A percentile compares a stretch with the other conserved stretches of the same genome.
These are phyloP conservation scores for Lagopus leucura DNA, from an alignment of 2,113 vertebrate species.

Conservation along the genomic window DNA sequence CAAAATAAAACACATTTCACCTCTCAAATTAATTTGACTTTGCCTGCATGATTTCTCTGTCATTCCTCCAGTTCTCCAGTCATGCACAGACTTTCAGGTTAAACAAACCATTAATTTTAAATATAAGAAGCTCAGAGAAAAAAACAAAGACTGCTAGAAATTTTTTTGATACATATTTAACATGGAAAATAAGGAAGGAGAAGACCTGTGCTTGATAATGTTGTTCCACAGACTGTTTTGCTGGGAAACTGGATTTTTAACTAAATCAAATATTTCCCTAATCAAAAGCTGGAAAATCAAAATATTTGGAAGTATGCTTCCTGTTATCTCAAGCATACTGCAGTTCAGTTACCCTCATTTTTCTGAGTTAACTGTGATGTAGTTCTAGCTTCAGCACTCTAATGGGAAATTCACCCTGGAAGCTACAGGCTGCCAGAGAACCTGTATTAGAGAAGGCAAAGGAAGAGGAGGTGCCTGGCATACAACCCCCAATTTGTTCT, in stretches of 20 bases:
- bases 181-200: neutral
- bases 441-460: neutral
- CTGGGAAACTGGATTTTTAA: neutral
- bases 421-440: neutral
- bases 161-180: neutral
- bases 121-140: neutral
- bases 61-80: neutral
- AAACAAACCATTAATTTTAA: slow-evolving; percentile 27
- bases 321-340: neutral
- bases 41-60: neutral
- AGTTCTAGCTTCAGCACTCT: neutral
- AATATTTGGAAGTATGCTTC: neutral
- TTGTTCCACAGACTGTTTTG: neutral
- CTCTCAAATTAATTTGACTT: slow-evolving; percentile 7
- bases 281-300: neutral
- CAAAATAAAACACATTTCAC: slow-evolving; percentile 18
- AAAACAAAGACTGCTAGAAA: neutral
- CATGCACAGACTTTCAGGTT: neutral
- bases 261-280: neutral
- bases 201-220: neutral
- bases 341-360: neutral
- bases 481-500: neutral
- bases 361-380: neutral
- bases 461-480: neutral
- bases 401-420: neutral